Conservation (phyloP, 2,888 invertebrate genomes). For the Chirona hameri region DNA sequence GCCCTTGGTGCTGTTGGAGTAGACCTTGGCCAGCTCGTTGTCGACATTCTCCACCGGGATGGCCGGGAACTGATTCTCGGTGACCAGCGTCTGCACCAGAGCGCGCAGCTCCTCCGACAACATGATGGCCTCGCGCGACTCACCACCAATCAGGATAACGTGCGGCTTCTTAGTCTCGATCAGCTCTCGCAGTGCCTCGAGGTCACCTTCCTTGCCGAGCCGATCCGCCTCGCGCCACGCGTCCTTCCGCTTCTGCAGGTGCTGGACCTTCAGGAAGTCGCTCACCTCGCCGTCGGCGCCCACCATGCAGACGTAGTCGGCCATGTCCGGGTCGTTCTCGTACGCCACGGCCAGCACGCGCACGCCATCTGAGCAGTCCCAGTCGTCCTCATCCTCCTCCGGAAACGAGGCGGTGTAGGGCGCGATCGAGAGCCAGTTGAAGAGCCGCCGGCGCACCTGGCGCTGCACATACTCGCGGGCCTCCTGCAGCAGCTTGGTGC, state of each 20-base stretch:
- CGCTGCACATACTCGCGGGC: slow-evolving; percentile 76
- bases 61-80: slow-evolving; percentile 75
- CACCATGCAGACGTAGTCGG: slow-evolving; percentile 82
- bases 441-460: slow-evolving; percentile 78
- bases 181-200: slow-evolving; percentile 69
- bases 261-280: slow-evolving; percentile 82
- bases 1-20: slow-evolving; percentile 84
- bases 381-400: slow-evolving; percentile 87
- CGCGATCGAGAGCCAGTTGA: slow-evolving; percentile 85
- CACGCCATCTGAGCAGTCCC: slow-evolving; percentile 78
- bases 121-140: slow-evolving; percentile 80
- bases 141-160: slow-evolving; percentile 84
- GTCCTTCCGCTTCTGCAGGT: slow-evolving; percentile 77
- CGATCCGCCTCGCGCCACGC: slow-evolving; percentile 66
- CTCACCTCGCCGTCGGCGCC: slow-evolving; percentile 87
- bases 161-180: slow-evolving; percentile 89
- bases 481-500: slow-evolving; percentile 72
- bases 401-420: slow-evolving; percentile 70
- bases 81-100: slow-evolving; percentile 69
- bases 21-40: slow-evolving; percentile 87
- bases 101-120: slow-evolving; percentile 73
- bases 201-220: slow-evolving; percentile 61
- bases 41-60: slow-evolving; percentile 89
- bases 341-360: slow-evolving; percentile 85
- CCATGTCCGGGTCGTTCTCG: slow-evolving; percentile 75